Evolutionary conservation across 2,888 invertebrate species (phyloP), one percentile per base, ranked within the genome.

Genomic region (Metellina segmentata): DNA sequence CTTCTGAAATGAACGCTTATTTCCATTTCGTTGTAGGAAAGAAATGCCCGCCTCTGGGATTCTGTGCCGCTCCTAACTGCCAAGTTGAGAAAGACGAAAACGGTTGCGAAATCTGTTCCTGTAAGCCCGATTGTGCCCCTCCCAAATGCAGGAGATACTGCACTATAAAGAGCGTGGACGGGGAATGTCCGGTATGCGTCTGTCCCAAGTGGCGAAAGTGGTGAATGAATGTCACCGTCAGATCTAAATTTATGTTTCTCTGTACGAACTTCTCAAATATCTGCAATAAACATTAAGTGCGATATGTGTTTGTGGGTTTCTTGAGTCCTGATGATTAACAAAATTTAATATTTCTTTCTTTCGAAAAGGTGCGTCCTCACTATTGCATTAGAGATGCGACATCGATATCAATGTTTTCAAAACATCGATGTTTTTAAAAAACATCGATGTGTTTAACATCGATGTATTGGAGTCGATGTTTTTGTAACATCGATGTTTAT

Each of bases 131-230:
- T 16, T 91, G 91, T 48, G 13, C 82, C 0, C 87, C 87, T 0
- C 70, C 77, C n/a, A 91, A 87, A 19, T 91, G 91, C 83, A 82
- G 19, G 6, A 71, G 91, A 61, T 71, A 16, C 9, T 91, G 91
- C 61, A n/a, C 16, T 1, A 51, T 87, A 11, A 82, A 83, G 16
- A n/a, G 20, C 1, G 83, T 77, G 2, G 78, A 82, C 69, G 87
- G 74, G 0, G 82, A 51, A 2, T 91, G 91, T 16, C 87, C 78
- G 6, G 34, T 81, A 0, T 91, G 91, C 16, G 87, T 82, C 8
- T 91, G 91, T 19, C 82, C 71, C 0, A 87, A 79, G 52, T 75
- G 86, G 85, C 53, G 79, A 11, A 20, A 74, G 20, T n/a, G 34
- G 19, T 19, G n/a, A 82, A 51, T 20, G 48, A 75, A 69, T 16